These are phyloP conservation scores for Echeneis naucrates DNA, from an alignment of 2,797 vertebrate species.

Conservation along the genomic window DNA sequence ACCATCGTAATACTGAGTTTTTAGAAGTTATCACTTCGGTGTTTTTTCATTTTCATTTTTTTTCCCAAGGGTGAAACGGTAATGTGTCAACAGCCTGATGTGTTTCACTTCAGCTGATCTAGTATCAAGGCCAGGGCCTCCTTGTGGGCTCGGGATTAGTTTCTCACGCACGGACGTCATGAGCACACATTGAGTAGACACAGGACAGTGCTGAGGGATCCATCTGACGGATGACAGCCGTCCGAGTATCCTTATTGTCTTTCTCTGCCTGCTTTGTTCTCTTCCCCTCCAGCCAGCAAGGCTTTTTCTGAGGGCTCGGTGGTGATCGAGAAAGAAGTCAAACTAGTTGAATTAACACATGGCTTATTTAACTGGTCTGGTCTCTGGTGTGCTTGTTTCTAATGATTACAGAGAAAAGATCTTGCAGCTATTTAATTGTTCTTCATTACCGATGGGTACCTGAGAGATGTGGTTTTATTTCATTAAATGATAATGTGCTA, in stretches of 20 bases:
- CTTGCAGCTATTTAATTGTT: not conserved
- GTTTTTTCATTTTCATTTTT: constrained; percentile 52
- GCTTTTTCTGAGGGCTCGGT: not conserved
- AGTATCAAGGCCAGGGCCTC: constrained; percentile 71
- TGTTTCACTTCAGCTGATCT: constrained; percentile 75
- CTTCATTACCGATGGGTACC: not conserved
- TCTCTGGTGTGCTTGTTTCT: constrained; percentile 2
- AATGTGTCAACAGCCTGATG: constrained; percentile 70
- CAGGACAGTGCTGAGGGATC: constrained; percentile 63
- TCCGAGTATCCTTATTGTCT: constrained; percentile 65
- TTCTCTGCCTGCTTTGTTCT: constrained; percentile 22
- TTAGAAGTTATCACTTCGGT: constrained; percentile 28
- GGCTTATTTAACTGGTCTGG: constrained; percentile 13
- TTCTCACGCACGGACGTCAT: constrained; percentile 63
- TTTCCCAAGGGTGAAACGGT: constrained; percentile 57
- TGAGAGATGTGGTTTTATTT: not conserved
- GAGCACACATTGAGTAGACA: constrained; percentile 66
- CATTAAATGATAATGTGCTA: not conserved
- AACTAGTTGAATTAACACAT: constrained; percentile 7
- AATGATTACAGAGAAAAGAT: not conserved
- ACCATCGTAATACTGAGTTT: constrained; percentile 15
- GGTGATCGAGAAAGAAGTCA: constrained; percentile 27
- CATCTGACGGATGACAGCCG: constrained; percentile 69
- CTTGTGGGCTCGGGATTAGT: constrained; percentile 69
- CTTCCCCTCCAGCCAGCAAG: constrained; percentile 24